Evolutionary conservation across 2,797 vertebrate genomes (phyloP).

Genomic region (Aldrovandia affinis): DNA sequence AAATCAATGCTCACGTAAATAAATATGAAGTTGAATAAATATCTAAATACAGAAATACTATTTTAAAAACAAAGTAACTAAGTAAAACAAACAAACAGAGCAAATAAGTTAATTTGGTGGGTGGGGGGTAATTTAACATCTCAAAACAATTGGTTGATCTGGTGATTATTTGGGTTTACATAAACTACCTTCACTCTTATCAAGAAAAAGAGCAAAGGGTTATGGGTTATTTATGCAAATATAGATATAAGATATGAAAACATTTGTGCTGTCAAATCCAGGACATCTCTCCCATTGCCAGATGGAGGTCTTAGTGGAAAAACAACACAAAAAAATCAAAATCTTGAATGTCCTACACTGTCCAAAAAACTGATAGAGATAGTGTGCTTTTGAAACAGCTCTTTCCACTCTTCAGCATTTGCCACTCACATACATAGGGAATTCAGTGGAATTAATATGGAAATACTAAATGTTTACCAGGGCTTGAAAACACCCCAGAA

Average conservation of each 20-base stretch:
- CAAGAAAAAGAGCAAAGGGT: background rate
- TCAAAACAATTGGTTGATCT: background rate
- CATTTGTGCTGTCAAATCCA: background rate
- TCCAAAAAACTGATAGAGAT: background rate
- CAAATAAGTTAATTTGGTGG: background rate
- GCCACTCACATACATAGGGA: background rate
- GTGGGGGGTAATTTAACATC: background rate
- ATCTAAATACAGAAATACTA: constrained; percentile 37
- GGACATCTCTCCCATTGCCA: background rate
- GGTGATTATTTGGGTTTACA: background rate
- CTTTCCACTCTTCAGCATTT: constrained; percentile 32
- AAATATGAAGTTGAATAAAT: constrained; percentile 35
- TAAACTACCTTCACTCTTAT: background rate
- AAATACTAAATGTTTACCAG: constrained; percentile 23
- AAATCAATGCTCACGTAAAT: constrained; percentile 47
- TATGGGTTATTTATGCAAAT: background rate
- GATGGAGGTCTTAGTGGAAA: constrained; percentile 47
- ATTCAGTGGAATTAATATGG: background rate
- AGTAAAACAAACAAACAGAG: background rate
- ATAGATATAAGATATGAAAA: background rate
- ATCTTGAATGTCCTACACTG: background rate
- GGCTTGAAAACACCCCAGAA: constrained; percentile 23
- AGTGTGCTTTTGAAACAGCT: constrained; percentile 2
- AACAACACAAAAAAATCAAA: constrained; percentile 11
- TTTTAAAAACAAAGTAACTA: too few species aligned